These are phyloP conservation scores for Lissonota sp. DNA, from an alignment of 2,888 invertebrate genomes.

Conservation along the genomic window DNA sequence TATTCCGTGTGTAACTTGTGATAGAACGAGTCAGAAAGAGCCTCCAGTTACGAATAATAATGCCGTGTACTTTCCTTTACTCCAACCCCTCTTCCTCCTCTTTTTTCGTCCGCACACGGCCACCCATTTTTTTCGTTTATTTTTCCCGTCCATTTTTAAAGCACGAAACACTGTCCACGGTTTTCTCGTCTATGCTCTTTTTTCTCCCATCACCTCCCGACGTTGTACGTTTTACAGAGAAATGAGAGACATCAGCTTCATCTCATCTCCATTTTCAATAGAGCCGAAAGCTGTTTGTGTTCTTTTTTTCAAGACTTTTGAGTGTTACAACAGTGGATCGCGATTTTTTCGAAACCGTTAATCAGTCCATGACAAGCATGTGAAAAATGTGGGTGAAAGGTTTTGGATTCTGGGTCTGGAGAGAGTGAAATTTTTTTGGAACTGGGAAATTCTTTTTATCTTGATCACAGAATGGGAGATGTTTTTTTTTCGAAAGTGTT, in stretches of 20 bases:
- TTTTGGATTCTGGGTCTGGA: no score
- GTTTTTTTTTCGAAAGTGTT: conserved; percentile 33
- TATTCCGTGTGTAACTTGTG: conserved; percentile 30
- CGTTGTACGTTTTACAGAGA: conserved; percentile 5
- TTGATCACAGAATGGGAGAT: background rate
- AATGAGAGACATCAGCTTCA: background rate
- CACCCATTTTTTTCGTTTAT: conserved; percentile 44
- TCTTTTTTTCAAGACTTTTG: conserved; percentile 15
- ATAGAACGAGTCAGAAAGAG: conserved; percentile 41
- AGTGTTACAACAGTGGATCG: background rate
- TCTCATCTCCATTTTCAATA: conserved; percentile 47
- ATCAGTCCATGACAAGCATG: no score
- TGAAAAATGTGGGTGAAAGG: no score
- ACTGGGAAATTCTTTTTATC: background rate
- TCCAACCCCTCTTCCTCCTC: conserved; percentile 36
- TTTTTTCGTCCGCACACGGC: background rate
- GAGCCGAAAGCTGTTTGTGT: conserved; percentile 22
- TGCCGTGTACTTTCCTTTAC: conserved; percentile 65
- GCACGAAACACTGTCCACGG: conserved; percentile 50
- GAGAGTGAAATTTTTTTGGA: no score
- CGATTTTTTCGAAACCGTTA: background rate
- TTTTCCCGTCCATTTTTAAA: conserved; percentile 47
- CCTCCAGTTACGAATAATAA: conserved; percentile 50
- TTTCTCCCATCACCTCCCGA: conserved; percentile 30
- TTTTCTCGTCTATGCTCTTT: conserved; percentile 16